Evolutionary conservation across 2,888 invertebrate genomes (phyloP).

Genomic region (Lycocerus yunnanus): DNA sequence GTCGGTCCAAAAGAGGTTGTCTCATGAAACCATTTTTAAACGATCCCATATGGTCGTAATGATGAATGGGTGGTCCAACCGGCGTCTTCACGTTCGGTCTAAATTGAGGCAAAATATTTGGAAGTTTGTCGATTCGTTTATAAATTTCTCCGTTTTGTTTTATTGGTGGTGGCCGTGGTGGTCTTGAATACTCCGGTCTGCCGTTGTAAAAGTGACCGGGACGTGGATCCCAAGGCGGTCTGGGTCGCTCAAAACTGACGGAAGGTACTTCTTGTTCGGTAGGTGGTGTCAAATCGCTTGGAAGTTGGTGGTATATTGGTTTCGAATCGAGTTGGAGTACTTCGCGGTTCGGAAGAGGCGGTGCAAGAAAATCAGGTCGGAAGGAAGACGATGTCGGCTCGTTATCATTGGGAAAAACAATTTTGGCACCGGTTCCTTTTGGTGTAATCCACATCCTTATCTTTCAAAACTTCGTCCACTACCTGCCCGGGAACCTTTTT

Average conservation of each 20-base stretch:
- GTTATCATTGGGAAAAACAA: constrained; percentile 51
- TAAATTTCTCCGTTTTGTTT: constrained; percentile 48
- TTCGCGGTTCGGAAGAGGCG: constrained; percentile 41
- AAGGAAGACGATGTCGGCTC: constrained; percentile 32
- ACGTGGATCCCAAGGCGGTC: constrained; percentile 58
- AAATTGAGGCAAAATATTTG: constrained; percentile 74
- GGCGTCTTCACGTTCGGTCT: constrained; percentile 68
- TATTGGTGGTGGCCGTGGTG: constrained; percentile 49
- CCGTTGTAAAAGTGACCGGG: constrained; percentile 55
- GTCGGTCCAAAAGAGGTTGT: constrained; percentile 54
- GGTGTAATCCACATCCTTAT: constrained; percentile 44
- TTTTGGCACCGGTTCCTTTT: constrained; percentile 43
- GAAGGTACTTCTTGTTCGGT: constrained; percentile 46
- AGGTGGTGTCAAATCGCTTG: constrained; percentile 57
- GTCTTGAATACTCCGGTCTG: constrained; percentile 53
- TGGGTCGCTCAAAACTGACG: constrained; percentile 45
- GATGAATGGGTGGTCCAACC: constrained; percentile 47
- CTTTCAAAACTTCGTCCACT: constrained; percentile 49
- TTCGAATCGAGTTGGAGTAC: constrained; percentile 52
- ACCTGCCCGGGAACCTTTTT: constrained; percentile 53
- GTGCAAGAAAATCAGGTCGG: constrained; percentile 23
- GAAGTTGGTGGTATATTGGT: constrained; percentile 55
- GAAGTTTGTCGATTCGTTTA: constrained; percentile 57
- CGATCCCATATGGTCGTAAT: constrained; percentile 29
- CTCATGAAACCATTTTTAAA: constrained; percentile 45